Evolutionary conservation across 2,113 vertebrate genomes (phyloP).

Genomic region (Microtus oregoni): DNA sequence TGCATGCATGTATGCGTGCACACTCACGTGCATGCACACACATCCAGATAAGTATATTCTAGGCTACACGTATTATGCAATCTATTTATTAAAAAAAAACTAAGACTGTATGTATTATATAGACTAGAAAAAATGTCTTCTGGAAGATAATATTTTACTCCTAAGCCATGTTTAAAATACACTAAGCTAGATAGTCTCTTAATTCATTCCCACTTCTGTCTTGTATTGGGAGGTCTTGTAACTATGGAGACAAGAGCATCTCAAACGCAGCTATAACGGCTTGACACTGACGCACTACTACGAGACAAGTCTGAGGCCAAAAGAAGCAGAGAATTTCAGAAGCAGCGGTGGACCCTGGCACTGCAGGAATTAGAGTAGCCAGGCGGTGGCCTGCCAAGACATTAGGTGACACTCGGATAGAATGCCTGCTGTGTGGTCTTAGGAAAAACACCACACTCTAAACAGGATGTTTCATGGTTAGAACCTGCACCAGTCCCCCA

Average conservation of each 20-base stretch:
- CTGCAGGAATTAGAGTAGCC: fast-evolving
- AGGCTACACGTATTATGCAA: neutral
- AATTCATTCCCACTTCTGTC: neutral
- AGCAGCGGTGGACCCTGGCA: fast-evolving
- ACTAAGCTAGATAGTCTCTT: neutral
- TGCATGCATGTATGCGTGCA: too few relatives aligned
- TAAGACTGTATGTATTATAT: neutral
- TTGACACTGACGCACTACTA: neutral
- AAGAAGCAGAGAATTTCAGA: neutral
- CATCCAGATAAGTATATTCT: neutral
- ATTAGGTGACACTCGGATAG: neutral
- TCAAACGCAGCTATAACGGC: neutral
- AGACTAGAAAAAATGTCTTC: neutral
- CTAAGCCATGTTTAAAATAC: neutral
- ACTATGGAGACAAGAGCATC: neutral
- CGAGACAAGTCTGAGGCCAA: fast-evolving
- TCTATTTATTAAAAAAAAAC: neutral
- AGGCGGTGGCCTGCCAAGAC: fast-evolving
- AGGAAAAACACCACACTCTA: neutral
- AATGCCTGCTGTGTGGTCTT: too few relatives aligned
- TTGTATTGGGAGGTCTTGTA: neutral
- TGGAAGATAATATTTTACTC: conserved; percentile 17
- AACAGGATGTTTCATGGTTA: neutral
- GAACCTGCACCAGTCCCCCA: neutral
- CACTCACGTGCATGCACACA: too few relatives aligned